A percentile compares a stretch with the other conserved stretches of the same genome.
Evolutionary conservation across 2,113 vertebrate species (phyloP).

Genomic region (Cheirogaleus medius): DNA sequence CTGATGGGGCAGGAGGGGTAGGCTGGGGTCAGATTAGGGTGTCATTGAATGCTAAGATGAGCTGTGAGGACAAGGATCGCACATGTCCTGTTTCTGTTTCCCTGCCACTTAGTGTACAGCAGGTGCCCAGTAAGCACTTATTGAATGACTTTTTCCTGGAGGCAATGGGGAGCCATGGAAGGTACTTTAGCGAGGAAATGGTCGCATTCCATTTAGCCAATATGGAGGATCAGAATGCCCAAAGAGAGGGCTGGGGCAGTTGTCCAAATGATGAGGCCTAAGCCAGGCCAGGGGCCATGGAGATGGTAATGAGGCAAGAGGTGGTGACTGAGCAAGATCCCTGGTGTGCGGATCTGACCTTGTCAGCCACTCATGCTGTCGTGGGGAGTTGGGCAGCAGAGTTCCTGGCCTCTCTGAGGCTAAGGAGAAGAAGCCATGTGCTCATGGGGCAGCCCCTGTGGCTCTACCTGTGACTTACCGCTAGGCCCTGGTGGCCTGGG

Average conservation of each 20-base stretch:
- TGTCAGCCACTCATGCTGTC: neutral
- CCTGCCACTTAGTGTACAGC: neutral
- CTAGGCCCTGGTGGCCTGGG: slow-evolving; percentile 92
- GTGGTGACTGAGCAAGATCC: neutral
- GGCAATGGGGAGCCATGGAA: neutral
- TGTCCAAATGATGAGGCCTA: neutral
- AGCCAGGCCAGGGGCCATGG: neutral
- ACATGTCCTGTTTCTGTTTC: neutral
- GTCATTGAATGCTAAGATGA: neutral
- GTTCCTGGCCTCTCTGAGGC: neutral
- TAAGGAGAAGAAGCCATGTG: neutral
- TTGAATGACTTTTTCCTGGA: neutral
- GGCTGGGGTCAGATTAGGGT: neutral
- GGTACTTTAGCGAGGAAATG: neutral
- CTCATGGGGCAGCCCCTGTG: fast-evolving
- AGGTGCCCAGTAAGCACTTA: neutral
- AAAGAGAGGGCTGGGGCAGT: neutral
- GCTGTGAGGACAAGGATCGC: neutral
- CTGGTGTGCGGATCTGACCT: neutral
- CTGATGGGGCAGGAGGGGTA: neutral
- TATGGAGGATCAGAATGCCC: neutral
- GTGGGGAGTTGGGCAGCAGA: neutral
- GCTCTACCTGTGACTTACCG: slow-evolving; percentile 87
- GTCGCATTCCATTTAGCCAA: neutral
- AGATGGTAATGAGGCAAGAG: neutral